phyloP scores from a whole-genome alignment of 2,888 invertebrate genomes.

The Protophormia terraenovae region DNA sequence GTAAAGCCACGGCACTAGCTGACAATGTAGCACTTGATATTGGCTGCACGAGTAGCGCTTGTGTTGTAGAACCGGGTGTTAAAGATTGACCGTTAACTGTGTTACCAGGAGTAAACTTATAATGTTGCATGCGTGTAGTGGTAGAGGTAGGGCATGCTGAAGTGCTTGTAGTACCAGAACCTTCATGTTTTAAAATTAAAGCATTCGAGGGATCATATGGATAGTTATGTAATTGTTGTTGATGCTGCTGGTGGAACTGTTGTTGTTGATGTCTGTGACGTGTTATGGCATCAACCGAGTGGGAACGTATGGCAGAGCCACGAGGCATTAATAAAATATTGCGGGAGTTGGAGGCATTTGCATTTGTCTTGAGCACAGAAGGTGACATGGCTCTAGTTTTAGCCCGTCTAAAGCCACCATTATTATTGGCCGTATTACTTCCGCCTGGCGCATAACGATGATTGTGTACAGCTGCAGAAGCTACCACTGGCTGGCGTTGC shows the following conservation, averaged over 20 bases:
- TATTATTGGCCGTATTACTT: constrained; percentile 59
- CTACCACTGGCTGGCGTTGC: constrained; percentile 78
- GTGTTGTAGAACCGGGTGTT: constrained; percentile 70
- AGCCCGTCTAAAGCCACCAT: constrained; percentile 76
- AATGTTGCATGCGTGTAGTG: constrained; percentile 77
- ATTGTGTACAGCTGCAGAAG: constrained; percentile 75
- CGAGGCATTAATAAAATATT: constrained; percentile 64
- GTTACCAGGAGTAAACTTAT: constrained; percentile 72
- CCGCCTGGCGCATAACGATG: constrained; percentile 75
- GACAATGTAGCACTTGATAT: constrained; percentile 78
- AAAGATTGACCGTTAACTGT: constrained; percentile 43
- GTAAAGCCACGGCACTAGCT: constrained; percentile 68
- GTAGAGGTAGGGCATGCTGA: constrained; percentile 19
- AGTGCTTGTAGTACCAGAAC: constrained; percentile 73
- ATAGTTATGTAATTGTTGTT: constrained; percentile 38
- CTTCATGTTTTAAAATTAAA: constrained; percentile 78
- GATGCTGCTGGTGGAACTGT: constrained; percentile 50
- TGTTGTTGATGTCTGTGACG: constrained; percentile 71
- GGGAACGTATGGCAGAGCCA: constrained; percentile 77
- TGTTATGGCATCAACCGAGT: constrained; percentile 81
- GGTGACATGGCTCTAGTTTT: constrained; percentile 77
- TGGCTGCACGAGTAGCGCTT: constrained; percentile 78
- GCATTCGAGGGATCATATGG: constrained; percentile 77
- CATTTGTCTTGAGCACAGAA: constrained; percentile 69
- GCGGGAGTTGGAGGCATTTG: constrained; percentile 26